Evolutionary conservation across 2,888 invertebrate genomes (phyloP), one percentile per base, ranked within the genome.

Genomic region (Aphodius sticticus): DNA sequence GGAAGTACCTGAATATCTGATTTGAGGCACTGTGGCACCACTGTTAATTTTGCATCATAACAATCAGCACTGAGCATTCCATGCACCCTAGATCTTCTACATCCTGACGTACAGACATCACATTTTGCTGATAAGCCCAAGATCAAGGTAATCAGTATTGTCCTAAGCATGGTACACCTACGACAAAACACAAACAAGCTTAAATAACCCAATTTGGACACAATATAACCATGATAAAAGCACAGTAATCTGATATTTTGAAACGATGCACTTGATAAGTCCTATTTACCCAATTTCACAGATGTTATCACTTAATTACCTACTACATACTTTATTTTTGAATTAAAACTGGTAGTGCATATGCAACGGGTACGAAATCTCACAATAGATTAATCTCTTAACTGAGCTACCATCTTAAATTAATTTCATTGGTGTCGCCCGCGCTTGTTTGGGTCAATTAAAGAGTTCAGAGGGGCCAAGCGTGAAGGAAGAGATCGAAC

Each of bases 21-120:
- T 37, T 84, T 81, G 15, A 86, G 77, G 81, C 87, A 87, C 81
- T 86, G 84, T 1, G 87, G 86, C 79, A 88, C 84, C 77, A 80
- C 70, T 77, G 82, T 83, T 70, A 86, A 84, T 74, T 86, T 83
- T 78, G 81, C 85, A 16, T 84, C 77, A 77, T 83, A 86, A 81
- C 87, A 88, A 81, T 88, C 87, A 2, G 85, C 86, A 26, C 84
- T 83, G 79, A 84, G 85, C 84, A 87, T 84, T 69, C 84, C 84
- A 74, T 84, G 85, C 2, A 84, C 81, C 72, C 84, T 79, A 4
- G 81, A 80, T 35, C 85, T 82, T 79, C 79, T 82, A 81, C 87
- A 87, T 80, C 74, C 72, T 69, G 69, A 70, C 12, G 53, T 53
- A 53, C 80, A 80, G 26, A n/a, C 69, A 80, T 76, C 78, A 70